A percentile compares a stretch with the other conserved stretches of the same genome.
These are phyloP conservation scores for Centropus unirufus DNA, from an alignment of 2,113 vertebrate species.

Conservation along the genomic window DNA sequence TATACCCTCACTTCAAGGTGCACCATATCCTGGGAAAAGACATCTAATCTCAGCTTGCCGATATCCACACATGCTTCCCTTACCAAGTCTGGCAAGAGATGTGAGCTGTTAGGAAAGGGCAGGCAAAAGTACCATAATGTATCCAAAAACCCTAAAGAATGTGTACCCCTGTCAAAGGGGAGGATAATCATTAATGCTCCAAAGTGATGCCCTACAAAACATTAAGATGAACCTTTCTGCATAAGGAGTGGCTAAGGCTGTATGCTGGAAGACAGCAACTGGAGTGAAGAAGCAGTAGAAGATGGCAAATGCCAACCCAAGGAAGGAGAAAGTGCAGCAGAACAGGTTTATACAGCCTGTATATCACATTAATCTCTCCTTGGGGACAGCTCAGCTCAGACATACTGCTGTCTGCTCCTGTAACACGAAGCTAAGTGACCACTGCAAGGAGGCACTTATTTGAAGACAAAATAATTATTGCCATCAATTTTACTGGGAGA, in stretches of 20 bases:
- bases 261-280: background rate
- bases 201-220: background rate
- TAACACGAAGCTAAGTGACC: background rate
- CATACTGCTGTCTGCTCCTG: background rate
- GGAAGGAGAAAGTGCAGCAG: background rate
- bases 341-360: background rate
- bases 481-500: background rate
- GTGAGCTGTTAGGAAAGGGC: background rate
- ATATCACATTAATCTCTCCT: background rate
- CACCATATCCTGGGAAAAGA: background rate
- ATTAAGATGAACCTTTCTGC: background rate
- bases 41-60: background rate
- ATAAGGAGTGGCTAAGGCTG: background rate
- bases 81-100: background rate
- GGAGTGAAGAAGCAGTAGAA: background rate
- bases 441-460: background rate
- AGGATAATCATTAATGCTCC: background rate
- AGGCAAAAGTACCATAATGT: fast-evolving
- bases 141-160: background rate
- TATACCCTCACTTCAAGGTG: background rate
- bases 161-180: fast-evolving
- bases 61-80: background rate
- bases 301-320: background rate
- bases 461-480: background rate
- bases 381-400: background rate